phyloP scores from a whole-genome alignment of 1,140 invertebrate genomes.

The Caenorhabditis latens region DNA sequence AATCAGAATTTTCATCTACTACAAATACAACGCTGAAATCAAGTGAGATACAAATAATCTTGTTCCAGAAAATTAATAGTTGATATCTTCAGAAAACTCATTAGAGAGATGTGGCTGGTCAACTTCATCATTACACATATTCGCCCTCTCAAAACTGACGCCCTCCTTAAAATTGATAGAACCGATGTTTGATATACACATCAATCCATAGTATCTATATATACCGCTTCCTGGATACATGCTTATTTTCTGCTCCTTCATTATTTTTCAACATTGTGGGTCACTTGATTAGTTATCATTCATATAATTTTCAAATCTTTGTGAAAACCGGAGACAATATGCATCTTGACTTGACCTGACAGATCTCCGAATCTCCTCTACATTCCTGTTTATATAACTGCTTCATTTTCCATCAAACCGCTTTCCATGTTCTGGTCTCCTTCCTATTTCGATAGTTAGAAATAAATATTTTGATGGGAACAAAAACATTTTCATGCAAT shows the following conservation, averaged over 20 bases:
- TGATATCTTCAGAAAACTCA: neutral
- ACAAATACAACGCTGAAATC: conserved; percentile 59
- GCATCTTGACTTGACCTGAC: neutral
- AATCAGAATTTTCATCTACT: conserved; percentile 60
- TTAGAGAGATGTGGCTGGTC: neutral
- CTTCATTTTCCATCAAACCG: neutral
- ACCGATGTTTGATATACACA: neutral
- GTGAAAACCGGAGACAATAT: neutral
- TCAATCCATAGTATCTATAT: too few relatives aligned
- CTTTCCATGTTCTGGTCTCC: too few relatives aligned
- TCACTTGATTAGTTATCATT: neutral
- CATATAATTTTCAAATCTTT: neutral
- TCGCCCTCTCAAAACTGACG: neutral
- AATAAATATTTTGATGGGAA: conserved; percentile 38
- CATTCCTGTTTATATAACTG: neutral
- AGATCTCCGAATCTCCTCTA: conserved; percentile 3
- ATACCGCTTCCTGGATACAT: too few relatives aligned
- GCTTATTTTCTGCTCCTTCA: neutral
- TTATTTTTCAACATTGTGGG: neutral
- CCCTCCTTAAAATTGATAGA: conserved; percentile 25
- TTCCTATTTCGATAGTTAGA: neutral
- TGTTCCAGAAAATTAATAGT: too few relatives aligned
- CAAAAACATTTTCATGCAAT: too few relatives aligned
- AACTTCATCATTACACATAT: neutral
- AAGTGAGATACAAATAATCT: neutral